phyloP scores from a whole-genome alignment of 1,140 invertebrate genomes.

The Lasioglossum baleicum region DNA sequence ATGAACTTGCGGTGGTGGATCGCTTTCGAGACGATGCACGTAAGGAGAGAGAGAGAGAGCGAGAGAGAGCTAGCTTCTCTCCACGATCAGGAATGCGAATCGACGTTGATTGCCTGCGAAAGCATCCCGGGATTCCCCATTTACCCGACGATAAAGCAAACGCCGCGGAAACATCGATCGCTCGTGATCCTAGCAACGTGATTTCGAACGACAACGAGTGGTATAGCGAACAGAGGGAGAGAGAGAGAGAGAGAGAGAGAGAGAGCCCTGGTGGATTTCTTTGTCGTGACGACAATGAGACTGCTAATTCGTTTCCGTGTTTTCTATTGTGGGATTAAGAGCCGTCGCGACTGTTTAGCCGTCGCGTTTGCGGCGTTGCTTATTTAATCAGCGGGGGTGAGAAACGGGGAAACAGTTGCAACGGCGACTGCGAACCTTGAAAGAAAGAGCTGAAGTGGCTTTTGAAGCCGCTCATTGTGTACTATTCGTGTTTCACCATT shows the following conservation, averaged over 20 bases:
- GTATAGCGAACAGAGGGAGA: too few relatives aligned
- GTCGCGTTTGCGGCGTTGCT: too few relatives aligned
- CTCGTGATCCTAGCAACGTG: neutral
- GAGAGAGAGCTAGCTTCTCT: neutral
- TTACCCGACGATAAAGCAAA: conserved; percentile 30
- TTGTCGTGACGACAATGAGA: neutral
- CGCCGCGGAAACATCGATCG: conserved; percentile 16
- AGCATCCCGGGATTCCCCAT: conserved; percentile 31
- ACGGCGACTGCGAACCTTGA: too few relatives aligned
- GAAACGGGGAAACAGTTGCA: too few relatives aligned
- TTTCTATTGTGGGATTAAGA: neutral
- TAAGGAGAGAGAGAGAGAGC: conserved; percentile 3
- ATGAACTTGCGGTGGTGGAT: conserved; percentile 39
- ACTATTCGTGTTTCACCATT: too few relatives aligned
- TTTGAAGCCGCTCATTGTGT: too few relatives aligned
- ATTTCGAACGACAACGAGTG: neutral
- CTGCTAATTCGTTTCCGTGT: neutral
- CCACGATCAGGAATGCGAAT: conserved; percentile 26
- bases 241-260: too few relatives aligned
- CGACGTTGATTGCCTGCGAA: conserved; percentile 39
- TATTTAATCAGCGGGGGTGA: too few relatives aligned
- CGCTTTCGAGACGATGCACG: conserved; percentile 2
- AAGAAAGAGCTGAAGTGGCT: too few relatives aligned
- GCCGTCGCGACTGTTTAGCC: neutral
- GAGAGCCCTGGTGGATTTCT: neutral